A percentile compares a stretch with the other conserved stretches of the same genome.
phyloP scores from a whole-genome alignment of 2,113 vertebrate genomes.

The Ellobius talpinus region DNA sequence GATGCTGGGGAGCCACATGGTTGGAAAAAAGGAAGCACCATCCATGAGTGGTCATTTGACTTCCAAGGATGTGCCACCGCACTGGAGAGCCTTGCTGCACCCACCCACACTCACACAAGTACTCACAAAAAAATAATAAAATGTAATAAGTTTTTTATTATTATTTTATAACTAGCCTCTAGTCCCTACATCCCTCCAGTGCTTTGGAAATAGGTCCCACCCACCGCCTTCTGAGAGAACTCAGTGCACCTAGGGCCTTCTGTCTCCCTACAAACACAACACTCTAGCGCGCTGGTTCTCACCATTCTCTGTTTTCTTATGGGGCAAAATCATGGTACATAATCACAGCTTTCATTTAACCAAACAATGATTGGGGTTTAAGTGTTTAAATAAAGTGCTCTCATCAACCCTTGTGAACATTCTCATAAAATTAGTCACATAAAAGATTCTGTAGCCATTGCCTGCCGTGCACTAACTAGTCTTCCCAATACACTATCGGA shows the following conservation, averaged over 20 bases:
- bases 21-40: too few relatives aligned
- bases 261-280: not conserved
- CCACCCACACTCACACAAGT: not conserved
- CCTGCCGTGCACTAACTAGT: accelerated
- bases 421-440: not conserved
- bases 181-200: not conserved
- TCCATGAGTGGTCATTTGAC: not conserved
- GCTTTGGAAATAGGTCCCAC: not conserved
- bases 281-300: not conserved
- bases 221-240: not conserved
- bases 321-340: not conserved
- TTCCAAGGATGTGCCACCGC: not conserved
- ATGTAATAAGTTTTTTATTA: not conserved
- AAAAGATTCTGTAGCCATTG: not conserved
- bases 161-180: not conserved
- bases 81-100: not conserved
- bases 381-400: not conserved
- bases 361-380: not conserved
- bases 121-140: not conserved
- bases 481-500: not conserved
- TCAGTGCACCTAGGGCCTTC: not conserved
- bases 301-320: not conserved
- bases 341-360: not conserved
- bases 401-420: not conserved
- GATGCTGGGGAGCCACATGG: not conserved